Evolutionary conservation across 2,888 invertebrate species (phyloP), one percentile per base, ranked within the genome.

Genomic region (Poecilus cupreus): DNA sequence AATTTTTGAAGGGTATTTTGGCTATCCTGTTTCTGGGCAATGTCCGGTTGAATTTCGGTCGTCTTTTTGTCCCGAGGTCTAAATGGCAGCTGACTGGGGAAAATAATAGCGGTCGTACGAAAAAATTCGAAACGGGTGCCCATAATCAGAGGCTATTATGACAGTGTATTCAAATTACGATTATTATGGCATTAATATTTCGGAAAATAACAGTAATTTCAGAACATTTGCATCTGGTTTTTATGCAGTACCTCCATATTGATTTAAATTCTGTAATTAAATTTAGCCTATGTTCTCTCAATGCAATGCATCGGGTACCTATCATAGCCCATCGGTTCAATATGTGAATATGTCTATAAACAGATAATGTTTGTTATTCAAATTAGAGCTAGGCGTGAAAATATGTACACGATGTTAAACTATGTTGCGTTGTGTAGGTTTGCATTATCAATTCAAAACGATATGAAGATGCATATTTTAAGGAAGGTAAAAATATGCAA

Each of bases 161-260:
- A 46, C 43, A 60, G 22, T n/a, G 51, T 24, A 46, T 60, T 39
- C 43, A 37, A 77, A 77, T 77, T 77, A 77, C 60, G 64, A 77
- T 77, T 60, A 77, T 77, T 77, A 77, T 60, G 43, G 49, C 20
- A 76, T 77, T 60, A 64, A 64, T 60, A 60, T 77, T 75, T 75
- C 51, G 26, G 4, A 46, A 51, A 43, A 60, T 77, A 64, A 26
- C 46, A 60, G 77, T 77, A 60, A 77, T 77, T 77, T 60, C 13
- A 64, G 39, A 16, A 64, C 49, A 77, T 77, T 77, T 77, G 77
- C 77, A 77, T 77, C 13, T 77, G 51, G 43, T 32, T 75, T 75
- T 51, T 72, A 72, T 68, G 64, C 16, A 37, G 64, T 37, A 68
- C 37, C 20, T 18, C 37, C 32, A 32, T 68, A 68, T 16, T 68